Evolutionary conservation across 2,888 invertebrate genomes (phyloP).

Genomic region (Endotricha flammealis): DNA sequence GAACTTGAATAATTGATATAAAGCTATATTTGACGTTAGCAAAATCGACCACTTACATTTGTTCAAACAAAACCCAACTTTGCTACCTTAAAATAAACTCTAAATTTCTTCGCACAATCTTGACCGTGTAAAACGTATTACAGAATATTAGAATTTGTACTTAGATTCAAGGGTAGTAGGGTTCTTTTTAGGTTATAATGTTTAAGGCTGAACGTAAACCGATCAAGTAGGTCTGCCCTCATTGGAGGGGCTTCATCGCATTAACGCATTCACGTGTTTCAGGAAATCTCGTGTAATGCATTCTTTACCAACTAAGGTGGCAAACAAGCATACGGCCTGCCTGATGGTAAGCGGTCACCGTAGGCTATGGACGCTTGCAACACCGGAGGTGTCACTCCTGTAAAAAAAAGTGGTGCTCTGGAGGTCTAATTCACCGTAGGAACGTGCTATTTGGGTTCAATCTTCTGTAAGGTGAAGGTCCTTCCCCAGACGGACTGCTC

Average conservation of each 20-base stretch:
- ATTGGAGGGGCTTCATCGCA: conserved; percentile 54
- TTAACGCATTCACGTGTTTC: conserved; percentile 42
- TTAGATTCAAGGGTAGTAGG: not conserved
- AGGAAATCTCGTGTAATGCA: conserved; percentile 39
- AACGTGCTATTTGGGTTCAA: no score
- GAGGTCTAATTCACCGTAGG: no score
- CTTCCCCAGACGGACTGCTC: no score
- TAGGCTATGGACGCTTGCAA: no score
- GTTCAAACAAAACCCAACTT: conserved; percentile 9
- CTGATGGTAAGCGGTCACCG: no score
- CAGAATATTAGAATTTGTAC: not conserved
- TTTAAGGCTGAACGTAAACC: conserved; percentile 17
- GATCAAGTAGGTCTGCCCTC: conserved; percentile 37
- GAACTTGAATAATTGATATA: conserved; percentile 31
- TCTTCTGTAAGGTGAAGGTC: no score
- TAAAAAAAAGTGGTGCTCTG: no score
- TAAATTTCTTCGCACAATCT: conserved; percentile 6
- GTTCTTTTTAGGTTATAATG: not conserved
- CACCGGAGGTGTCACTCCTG: no score
- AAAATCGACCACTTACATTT: conserved; percentile 8
- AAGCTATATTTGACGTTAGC: conserved; percentile 17
- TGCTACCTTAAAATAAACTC: conserved; percentile 1
- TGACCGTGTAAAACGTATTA: conserved; percentile 6
- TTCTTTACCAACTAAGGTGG: no score
- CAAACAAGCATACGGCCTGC: no score